phyloP scores from a whole-genome alignment of 2,797 vertebrate genomes.

The Clarias fuscus region DNA sequence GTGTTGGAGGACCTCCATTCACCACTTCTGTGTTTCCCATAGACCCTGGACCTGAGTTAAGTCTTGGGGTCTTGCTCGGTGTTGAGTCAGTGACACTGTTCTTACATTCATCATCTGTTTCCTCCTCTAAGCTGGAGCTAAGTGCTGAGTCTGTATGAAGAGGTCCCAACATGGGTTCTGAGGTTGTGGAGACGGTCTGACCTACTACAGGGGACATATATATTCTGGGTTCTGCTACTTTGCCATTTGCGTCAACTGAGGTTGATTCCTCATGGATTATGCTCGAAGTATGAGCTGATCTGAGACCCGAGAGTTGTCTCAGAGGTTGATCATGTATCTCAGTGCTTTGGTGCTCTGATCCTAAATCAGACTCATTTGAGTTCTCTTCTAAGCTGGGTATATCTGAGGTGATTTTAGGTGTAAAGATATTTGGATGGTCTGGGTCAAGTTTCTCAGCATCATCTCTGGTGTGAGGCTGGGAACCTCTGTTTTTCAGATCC shows the following conservation, averaged over 20 bases:
- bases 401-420: background rate
- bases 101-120: background rate
- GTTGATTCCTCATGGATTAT: background rate
- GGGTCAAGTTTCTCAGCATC: background rate
- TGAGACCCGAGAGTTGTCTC: background rate
- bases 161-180: background rate
- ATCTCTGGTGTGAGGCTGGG: background rate
- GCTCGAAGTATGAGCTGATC: background rate
- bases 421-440: background rate
- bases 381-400: background rate
- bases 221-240: background rate
- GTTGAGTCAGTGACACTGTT: background rate
- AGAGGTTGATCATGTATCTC: background rate
- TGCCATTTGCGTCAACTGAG: background rate
- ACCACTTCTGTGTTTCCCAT: background rate
- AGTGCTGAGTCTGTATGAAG: background rate
- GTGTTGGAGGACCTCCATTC: background rate
- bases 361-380: background rate
- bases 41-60: background rate
- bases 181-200: background rate
- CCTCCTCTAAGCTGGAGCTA: conserved; percentile 18
- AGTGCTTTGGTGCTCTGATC: background rate
- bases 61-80: background rate
- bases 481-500: background rate
- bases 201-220: background rate